phyloP scores from a whole-genome alignment of 2,888 invertebrate species.

The Dichetophora obliterata region DNA sequence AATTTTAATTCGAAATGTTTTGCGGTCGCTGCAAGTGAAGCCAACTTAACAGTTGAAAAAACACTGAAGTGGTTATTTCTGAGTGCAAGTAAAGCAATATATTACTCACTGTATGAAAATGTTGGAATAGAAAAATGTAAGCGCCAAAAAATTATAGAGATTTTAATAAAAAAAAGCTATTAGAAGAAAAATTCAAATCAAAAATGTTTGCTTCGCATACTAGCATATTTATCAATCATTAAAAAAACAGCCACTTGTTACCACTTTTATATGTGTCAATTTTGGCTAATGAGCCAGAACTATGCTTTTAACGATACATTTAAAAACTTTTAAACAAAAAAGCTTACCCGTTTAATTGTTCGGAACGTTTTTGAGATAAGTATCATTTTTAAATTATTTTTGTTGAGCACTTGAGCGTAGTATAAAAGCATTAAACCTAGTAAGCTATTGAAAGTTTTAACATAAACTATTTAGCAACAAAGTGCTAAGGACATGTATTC shows the following conservation, averaged over 20 bases:
- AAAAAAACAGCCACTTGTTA: too few species aligned
- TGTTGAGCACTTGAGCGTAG: background rate
- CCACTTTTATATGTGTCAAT: background rate
- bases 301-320: background rate
- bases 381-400: background rate
- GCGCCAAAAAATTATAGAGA: background rate
- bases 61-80: slow-evolving; percentile 33
- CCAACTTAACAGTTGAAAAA: slow-evolving; percentile 40
- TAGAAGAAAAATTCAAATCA: too few species aligned
- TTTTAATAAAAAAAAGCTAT: too few species aligned
- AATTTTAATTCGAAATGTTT: background rate
- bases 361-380: background rate
- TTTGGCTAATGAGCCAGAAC: background rate
- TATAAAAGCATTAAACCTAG: background rate
- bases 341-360: background rate
- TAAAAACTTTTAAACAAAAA: background rate
- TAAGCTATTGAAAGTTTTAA: background rate
- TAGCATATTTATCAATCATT: too few species aligned
- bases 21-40: slow-evolving; percentile 19
- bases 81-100: slow-evolving; percentile 49
- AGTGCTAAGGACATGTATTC: background rate
- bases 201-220: too few species aligned
- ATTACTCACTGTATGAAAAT: background rate
- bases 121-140: background rate
- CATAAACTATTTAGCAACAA: background rate